Base-by-base conservation (phyloP, 2,888 invertebrate genomes). In the Chrysina gloriosa region DNA sequence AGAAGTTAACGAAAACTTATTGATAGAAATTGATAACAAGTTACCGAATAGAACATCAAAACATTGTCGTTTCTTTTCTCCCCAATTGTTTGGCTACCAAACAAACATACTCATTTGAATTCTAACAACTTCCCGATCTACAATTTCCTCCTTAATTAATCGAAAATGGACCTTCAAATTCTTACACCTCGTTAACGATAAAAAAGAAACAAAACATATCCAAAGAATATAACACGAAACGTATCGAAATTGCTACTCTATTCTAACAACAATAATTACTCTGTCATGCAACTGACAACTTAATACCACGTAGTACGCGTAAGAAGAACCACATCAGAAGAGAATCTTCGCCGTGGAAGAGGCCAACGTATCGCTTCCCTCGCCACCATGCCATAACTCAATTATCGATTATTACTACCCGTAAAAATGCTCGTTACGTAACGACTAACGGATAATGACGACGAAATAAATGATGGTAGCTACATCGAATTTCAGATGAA, bases 371-470 rank as follows among this genome's bases (percentile, higher is more conserved):
- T 39, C 27, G 6, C 25, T 9, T 25, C 11, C 6, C 19, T 56
- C 25, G 7, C 39, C 39, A 58, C 58, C 39, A 39, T 39, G 42
- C 27, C 19, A n/a, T 58, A 58, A 42, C 39, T 25, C 42, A 58
- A 58, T 58, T 58, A 39, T 16, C 39, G 27, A 16, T 58, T 58
- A 58, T 58, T 58, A 58, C 39, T 25, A 14, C 23, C 27, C 21
- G 27, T 58, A 58, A 58, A 58, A 58, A 42, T 58, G 27, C 42
- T 56, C 27, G 45, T 45, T 54, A 34, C 65, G 56, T 42, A 65
- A 65, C 25, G 54, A 27, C 65, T 27, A 58, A 36, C 23, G 27
- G 16, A 14, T 14, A 52, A 58, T 31, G 7, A 52, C 9, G 27
- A 27, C 9, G 27, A 1, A 23, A 27, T 14, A 14, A 5, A 29